Base-by-base conservation (phyloP, 2,113 vertebrate species). In the Gulo gulo region DNA sequence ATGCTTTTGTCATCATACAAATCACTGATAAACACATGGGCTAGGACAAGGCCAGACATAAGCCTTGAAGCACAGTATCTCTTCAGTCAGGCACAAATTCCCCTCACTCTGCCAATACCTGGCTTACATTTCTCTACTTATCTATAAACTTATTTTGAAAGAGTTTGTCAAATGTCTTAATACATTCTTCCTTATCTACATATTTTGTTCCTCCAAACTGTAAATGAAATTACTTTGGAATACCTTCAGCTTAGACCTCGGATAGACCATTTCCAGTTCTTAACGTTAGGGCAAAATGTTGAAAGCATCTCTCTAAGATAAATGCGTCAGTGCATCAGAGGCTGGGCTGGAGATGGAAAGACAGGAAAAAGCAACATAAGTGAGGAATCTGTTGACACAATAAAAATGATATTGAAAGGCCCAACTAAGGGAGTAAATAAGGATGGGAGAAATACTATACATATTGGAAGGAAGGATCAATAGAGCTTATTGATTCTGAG, bases 81-180 rank as follows among this genome's bases (percentile, higher is more conserved):
- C 67, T 95, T 90, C 50, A 84, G 50, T 97, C 83, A 96, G 97
- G 57, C 79, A 97, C 63, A 95, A 93, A 95, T 95, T 14, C 67
- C n/a, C 20, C 20, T 42, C 1, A 47, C 16, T 74, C 36, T 95
- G 87, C 89, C 94, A 98, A 97, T 76, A 80, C 2, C 42, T 61
- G 52, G 94, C 39, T 95, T 88, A 57, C 10, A 55, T 97, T 96
- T 94, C 85, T 94, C 93, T 52, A 94, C 18, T 95, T 97, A 93
- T 96, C 91, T 91, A 42, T 42, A 90, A 92, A 63, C 50, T 89
- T 94, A 47, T 94, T 97, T 84, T 87, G n/a, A 95, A 91, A 94
- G 92, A 65, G 81, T 76, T 61, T 95, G 61, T 94, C 74, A 95
- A 84, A 73, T 81, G 36, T 81, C 95, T 94, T 83, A 95, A 96